Evolutionary conservation across 2,888 invertebrate species (phyloP), one percentile per base, ranked within the genome.

Genomic region (Ophioninae sp.): DNA sequence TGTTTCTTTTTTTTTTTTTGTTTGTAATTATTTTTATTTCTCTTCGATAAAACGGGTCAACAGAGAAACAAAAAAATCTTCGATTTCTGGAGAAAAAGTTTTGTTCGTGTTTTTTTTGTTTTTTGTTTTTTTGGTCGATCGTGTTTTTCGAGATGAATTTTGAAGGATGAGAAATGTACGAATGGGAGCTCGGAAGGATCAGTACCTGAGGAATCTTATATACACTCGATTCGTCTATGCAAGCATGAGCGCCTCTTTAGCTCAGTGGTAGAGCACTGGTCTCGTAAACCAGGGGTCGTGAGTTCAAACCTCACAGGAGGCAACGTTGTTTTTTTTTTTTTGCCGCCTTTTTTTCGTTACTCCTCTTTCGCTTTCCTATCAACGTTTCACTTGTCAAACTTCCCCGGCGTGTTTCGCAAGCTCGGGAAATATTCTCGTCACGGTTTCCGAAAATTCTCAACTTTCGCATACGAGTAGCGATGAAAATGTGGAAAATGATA

Each of bases 241-340:
- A 50, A 44, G 17, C 74, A 72, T 81, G 57, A 20, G 74, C 7
- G 96, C 96, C 96, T 96, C 95, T 95, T 96, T 96, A 96, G 96
- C 96, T 96, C 96, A 96, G 96, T 96, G 96, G 96, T 94, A 96
- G 96, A 96, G 96, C 96, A 96, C 96, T 96, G 96, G 96, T 96
- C 96, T 96, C 96, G 96, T 96, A 96, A 96, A 96, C 96, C 96
- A 96, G 96, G 95, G 96, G 96, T 96, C 96, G 96, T 96, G 96
- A 96, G 96, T 96, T 96, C 96, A 95, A 96, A 95, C 96, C 96
- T 96, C 96, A 96, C 95, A 95, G 96, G 96, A 95, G 96, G 96
- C 96, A 96, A 44, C n/a, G n/a, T n/a, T n/a, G n/a, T n/a, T n/a
- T n/a, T 65, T 83, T 79, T n/a, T 65, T 85, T 86, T 87, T 88